A percentile compares a stretch with the other conserved stretches of the same genome.
Conservation (phyloP, 37 sponge, comb jelly and placozoan species). For the Ianthella basta region DNA sequence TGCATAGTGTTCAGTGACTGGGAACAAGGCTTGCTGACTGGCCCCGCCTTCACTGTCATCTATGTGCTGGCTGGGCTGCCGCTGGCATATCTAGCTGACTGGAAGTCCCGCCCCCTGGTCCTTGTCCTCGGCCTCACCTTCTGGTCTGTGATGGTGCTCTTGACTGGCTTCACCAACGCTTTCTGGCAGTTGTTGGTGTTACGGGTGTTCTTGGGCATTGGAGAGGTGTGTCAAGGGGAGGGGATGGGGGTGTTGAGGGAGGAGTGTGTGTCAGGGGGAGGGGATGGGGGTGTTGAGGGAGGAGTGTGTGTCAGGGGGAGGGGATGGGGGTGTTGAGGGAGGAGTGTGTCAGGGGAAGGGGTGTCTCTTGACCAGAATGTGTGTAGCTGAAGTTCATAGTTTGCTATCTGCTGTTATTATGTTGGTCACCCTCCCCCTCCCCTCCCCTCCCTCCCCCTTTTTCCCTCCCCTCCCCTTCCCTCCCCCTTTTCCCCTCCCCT, state of each 20-base stretch:
- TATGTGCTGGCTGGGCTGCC: conserved; percentile 88
- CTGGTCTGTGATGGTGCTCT: conserved; percentile 78
- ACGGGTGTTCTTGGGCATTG: conserved; percentile 83
- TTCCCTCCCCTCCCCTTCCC: too few species aligned
- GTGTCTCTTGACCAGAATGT: too few species aligned
- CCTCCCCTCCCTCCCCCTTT: too few species aligned
- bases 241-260: neutral
- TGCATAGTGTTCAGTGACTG: conserved; percentile 73
- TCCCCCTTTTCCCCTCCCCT: too few species aligned
- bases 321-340: neutral
- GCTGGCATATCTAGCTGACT: conserved; percentile 77
- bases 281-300: neutral
- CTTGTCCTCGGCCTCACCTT: conserved; percentile 66
- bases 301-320: neutral
- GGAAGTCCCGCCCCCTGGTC: conserved; percentile 62
- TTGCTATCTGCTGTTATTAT: too few species aligned
- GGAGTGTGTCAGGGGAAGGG: neutral
- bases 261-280: neutral
- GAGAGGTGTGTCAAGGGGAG: conserved; percentile 66
- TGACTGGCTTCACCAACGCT: conserved; percentile 66
- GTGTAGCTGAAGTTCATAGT: too few species aligned
- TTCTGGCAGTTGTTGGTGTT: conserved; percentile 80
- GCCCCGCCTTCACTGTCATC: conserved; percentile 83
- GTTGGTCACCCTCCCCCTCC: too few species aligned
- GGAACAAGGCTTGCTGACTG: conserved; percentile 85